Conservation (phyloP, 2,888 invertebrate genomes). For the Standfussiana lucernea region DNA sequence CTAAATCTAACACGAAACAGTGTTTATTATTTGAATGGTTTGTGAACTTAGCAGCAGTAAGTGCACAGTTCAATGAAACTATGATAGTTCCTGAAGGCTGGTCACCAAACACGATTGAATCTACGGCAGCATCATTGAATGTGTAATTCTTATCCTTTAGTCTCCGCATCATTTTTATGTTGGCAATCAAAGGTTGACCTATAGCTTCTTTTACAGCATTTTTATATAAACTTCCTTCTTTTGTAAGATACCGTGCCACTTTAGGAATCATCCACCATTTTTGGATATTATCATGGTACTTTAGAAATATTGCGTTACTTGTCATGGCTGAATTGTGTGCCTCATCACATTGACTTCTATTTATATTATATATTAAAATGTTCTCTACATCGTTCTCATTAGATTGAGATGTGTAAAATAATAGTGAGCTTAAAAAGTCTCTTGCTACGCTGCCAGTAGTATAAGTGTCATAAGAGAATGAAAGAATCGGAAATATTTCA, state of each 20-base stretch:
- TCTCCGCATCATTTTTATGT: background rate
- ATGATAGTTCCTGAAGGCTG: conserved; percentile 3
- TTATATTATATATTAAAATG: conserved; percentile 20
- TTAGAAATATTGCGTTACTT: conserved; percentile 28
- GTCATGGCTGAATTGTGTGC: background rate
- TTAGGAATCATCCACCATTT: conserved; percentile 43
- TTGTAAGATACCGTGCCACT: conserved; percentile 30
- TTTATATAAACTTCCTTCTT: conserved; percentile 15
- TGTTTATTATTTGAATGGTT: background rate
- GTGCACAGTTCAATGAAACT: background rate
- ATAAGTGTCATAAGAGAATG: conserved; percentile 3
- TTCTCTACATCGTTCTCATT: conserved; percentile 32
- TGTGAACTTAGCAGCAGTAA: conserved; percentile 5
- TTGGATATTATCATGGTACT: conserved; percentile 44
- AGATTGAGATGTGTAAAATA: conserved; percentile 49
- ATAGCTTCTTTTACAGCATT: background rate
- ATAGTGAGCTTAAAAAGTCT: conserved; percentile 34
- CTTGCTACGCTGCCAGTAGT: background rate
- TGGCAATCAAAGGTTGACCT: background rate
- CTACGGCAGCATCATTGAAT: background rate
- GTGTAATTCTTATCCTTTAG: background rate
- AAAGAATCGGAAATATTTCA: conserved; percentile 40
- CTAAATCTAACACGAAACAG: background rate
- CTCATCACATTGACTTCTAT: background rate
- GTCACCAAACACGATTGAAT: background rate